Evolutionary conservation across 2,113 vertebrate species (phyloP), one percentile per base, ranked within the genome.

Genomic region (Lampris incognitus): DNA sequence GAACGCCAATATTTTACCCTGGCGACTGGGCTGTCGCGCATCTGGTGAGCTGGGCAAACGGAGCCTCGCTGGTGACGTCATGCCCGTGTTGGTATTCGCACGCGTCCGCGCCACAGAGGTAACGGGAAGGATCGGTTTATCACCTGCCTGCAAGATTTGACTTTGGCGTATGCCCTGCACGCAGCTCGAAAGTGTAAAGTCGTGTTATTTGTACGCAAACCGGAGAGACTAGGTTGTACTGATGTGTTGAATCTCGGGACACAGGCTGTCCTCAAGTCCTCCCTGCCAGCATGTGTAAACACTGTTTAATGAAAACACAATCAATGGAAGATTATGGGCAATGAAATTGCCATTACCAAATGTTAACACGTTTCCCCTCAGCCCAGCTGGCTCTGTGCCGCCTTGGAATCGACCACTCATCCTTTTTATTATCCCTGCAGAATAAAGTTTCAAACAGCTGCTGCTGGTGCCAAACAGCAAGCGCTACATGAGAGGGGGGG

Each of bases 221-320:
- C 24, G 24, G 24, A 24, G 24, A 24, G 24, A 24, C 24, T 24
- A 24, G 24, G 24, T 24, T 24, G 24, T 24, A 24, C 24, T 24
- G 24, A 24, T 24, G 24, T 10, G 4, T n/a, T 60, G n/a, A 50
- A 61, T 41, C 40, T 39, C 24, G 66, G 42, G 3, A 6, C 9
- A 2, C 39, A 38, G 24, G 9, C 44, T 69, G 24, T 67, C 57
- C 56, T 56, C 1, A 49, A 11, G 39, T 41, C 62, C 10, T 66
- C 55, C 58, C 41, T 76, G 55, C 66, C 60, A 46, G 44, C 59
- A 62, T 58, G 59, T 4, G 52, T 62, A 72, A 81, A 79, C 54
- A 63, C 2, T 11, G 3, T 46, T 56, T 65, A 54, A 81, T 67
- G 41, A 76, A 72, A 74, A 77, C 44, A 56, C 40, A 57, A 75